Conservation (phyloP, 2,797 vertebrate species). For the Threskiornis aethiopicus region DNA sequence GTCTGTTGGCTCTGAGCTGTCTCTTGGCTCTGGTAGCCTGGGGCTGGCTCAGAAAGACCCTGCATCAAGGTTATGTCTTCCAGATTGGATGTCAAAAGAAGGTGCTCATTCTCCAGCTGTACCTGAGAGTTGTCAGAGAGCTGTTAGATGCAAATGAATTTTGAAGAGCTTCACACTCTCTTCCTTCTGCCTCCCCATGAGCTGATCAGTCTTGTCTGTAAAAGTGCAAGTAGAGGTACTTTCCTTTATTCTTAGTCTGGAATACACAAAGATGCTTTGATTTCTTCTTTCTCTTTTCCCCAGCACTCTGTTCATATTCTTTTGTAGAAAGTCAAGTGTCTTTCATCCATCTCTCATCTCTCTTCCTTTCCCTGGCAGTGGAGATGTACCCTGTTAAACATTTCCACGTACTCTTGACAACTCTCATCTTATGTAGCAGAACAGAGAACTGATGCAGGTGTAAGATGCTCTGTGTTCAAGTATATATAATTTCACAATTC, state of each 20-base stretch:
- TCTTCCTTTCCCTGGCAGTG: not conserved
- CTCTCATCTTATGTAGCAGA: not conserved
- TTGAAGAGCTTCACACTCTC: not conserved
- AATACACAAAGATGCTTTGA: not conserved
- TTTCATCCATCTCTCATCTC: not conserved
- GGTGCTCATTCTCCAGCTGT: not conserved
- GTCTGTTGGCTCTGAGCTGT: not conserved
- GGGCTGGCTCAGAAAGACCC: not conserved
- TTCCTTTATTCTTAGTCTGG: not conserved
- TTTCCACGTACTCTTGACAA: not conserved
- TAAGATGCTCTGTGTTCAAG: not conserved
- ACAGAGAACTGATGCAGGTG: not conserved
- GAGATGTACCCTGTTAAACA: not conserved
- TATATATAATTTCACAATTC: not conserved
- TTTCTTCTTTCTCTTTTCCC: not conserved
- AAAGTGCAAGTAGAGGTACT: not conserved
- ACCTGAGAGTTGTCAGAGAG: not conserved
- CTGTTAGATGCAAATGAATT: not conserved
- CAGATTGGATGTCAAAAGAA: not conserved
- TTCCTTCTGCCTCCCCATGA: not conserved
- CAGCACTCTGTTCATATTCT: not conserved
- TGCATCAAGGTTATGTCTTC: fast-evolving
- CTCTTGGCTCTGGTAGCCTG: not conserved
- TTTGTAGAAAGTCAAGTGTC: not conserved
- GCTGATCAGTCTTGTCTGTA: not conserved